Evolutionary conservation across 2,888 invertebrate species (phyloP).

Genomic region (Chloromyia formosa): DNA sequence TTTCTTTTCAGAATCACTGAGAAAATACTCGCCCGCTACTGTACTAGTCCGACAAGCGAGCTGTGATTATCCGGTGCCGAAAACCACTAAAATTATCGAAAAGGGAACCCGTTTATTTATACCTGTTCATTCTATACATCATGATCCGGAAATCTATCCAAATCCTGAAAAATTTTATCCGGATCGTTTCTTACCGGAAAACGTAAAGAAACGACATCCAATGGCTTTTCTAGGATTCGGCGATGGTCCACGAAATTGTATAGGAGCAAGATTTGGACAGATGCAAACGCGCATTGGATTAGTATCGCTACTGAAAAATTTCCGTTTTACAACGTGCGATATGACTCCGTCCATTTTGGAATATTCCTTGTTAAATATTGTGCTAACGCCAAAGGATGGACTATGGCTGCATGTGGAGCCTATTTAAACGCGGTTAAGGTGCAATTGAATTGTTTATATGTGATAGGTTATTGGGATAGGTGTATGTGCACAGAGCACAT

Average conservation of each 20-base stretch:
- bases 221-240: slow-evolving; percentile 63
- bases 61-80: slow-evolving; percentile 47
- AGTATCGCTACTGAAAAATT: slow-evolving; percentile 55
- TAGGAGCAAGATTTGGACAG: slow-evolving; percentile 60
- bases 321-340: slow-evolving; percentile 54
- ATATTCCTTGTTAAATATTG: slow-evolving; percentile 3
- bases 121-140: slow-evolving; percentile 45
- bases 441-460: no score
- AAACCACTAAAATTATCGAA: slow-evolving; percentile 43
- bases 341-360: slow-evolving; percentile 50
- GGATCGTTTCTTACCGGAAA: slow-evolving; percentile 43
- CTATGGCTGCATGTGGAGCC: slow-evolving; percentile 40
- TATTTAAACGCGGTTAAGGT: no score
- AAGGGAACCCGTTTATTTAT: slow-evolving; percentile 42
- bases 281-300: slow-evolving; percentile 58
- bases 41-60: not conserved
- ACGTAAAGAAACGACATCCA: slow-evolving; percentile 56
- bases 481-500: no score
- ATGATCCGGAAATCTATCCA: slow-evolving; percentile 41
- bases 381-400: slow-evolving; percentile 43
- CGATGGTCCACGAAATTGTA: slow-evolving; percentile 62
- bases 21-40: slow-evolving; percentile 19
- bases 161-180: slow-evolving; percentile 45
- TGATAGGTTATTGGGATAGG: no score
- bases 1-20: slow-evolving; percentile 31